A percentile compares a stretch with the other conserved stretches of the same genome.
These are phyloP conservation scores for Datnioides undecimradiatus DNA, from an alignment of 2,113 vertebrate genomes.

Conservation along the genomic window DNA sequence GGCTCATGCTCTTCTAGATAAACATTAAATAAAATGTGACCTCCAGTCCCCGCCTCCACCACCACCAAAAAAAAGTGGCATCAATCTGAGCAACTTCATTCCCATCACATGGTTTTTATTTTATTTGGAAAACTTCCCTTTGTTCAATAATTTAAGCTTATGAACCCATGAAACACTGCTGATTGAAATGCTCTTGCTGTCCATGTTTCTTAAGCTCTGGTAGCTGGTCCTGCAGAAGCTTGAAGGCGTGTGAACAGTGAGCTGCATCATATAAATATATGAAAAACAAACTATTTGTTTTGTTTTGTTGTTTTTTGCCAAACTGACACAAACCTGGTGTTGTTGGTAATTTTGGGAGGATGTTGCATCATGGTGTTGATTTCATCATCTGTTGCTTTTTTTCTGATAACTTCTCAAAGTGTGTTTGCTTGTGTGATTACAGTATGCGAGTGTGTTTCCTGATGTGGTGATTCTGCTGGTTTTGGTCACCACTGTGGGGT, in stretches of 20 bases:
- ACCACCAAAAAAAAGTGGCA: constrained; percentile 1
- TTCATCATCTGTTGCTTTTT: constrained; percentile 48
- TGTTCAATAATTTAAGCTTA: constrained; percentile 67
- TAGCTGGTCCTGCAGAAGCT: constrained; percentile 67
- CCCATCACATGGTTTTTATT: constrained; percentile 42
- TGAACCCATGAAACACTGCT: constrained; percentile 63
- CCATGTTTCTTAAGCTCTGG: constrained; percentile 18
- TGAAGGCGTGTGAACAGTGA: constrained; percentile 28
- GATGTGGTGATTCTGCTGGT: constrained; percentile 71
- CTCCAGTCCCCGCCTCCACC: constrained; percentile 40
- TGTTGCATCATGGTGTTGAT: constrained; percentile 57
- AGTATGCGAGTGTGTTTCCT: constrained; percentile 66
- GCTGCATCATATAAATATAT: constrained; percentile 50
- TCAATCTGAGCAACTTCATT: constrained; percentile 61
- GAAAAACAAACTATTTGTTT: constrained; percentile 18
- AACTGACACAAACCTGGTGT: constrained; percentile 52
- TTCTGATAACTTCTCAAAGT: constrained; percentile 43
- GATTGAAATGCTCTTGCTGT: constrained; percentile 52
- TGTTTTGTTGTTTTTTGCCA: constrained; percentile 22
- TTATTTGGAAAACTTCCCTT: constrained; percentile 46
- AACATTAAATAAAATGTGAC: constrained; percentile 54
- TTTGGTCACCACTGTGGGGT: constrained; percentile 43
- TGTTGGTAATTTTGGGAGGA: constrained; percentile 51
- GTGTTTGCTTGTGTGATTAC: constrained; percentile 72
- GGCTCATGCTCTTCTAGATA: constrained; percentile 46